These are phyloP conservation scores for Danio aesculapii DNA, from an alignment of 2,797 vertebrate genomes.

Conservation along the genomic window DNA sequence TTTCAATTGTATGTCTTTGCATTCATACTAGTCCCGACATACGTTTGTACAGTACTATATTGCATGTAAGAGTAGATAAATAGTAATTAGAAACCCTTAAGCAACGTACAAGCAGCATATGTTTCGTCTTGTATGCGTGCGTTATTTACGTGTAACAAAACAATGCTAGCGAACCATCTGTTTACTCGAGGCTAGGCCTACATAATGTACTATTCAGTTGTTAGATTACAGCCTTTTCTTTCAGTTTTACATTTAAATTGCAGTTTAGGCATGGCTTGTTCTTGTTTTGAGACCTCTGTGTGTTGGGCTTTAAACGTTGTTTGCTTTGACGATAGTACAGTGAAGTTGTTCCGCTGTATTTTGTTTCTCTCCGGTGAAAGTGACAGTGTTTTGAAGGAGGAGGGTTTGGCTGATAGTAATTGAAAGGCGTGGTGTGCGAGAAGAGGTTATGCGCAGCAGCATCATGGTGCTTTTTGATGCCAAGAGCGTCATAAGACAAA, in stretches of 20 bases:
- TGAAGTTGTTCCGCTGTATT: not conserved
- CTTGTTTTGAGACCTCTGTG: not conserved
- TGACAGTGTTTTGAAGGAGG: constrained; percentile 35
- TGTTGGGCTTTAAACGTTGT: not conserved
- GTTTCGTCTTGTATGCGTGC: constrained; percentile 29
- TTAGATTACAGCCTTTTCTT: constrained; percentile 4
- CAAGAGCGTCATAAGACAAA: constrained; percentile 41
- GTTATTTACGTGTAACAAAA: constrained; percentile 39
- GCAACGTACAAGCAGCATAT: constrained; percentile 35
- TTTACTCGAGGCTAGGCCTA: constrained; percentile 41
- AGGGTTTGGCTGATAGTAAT: constrained; percentile 42
- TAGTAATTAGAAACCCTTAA: constrained; percentile 3
- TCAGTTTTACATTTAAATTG: not conserved
- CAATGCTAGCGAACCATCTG: constrained; percentile 45
- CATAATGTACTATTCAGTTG: constrained; percentile 1
- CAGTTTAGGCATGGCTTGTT: not conserved
- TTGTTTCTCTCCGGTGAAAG: constrained; percentile 11
- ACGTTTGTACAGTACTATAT: not conserved
- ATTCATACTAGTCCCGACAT: not conserved
- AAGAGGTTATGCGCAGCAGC: constrained; percentile 47
- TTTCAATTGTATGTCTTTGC: constrained; percentile 13
- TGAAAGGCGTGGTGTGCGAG: constrained; percentile 53
- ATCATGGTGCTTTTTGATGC: constrained; percentile 34
- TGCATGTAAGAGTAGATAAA: not conserved
- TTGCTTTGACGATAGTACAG: constrained; percentile 5